Base-by-base conservation (phyloP, 2,888 invertebrate species). In the Prosopocoilus inquinatus region DNA sequence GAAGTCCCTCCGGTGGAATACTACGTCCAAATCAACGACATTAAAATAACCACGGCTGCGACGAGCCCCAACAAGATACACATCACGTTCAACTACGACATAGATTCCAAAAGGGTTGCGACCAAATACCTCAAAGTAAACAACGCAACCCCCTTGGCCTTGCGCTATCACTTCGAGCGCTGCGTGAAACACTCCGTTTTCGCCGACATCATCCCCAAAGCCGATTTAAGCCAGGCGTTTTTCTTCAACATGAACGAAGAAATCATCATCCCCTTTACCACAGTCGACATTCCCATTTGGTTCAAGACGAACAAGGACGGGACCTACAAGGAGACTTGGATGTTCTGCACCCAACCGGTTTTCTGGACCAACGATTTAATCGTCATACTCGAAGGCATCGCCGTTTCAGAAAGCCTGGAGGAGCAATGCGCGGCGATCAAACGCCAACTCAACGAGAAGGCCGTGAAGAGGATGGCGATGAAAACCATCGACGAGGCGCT, bases 71-170 rank as follows among this genome's bases (percentile, higher is more conserved):
- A 43, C 1, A 58, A 54, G 48, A 57, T 67, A n/a, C 55, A 52
- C 13, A 4, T 67, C 3, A 46, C 61, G 13, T 70, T 69, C 48
- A 64, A 67, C 46, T 59, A 62, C 47, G 57, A 62, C 41, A 50
- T 58, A 12, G 56, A 63, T 20, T 55, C 47, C 11, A 49, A 38
- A 16, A 36, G 50, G 1, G 57, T 66, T 1, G 13, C 56, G 16
- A 50, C 60, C 9, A 53, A 65, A 53, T 55, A 45, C 7, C 39
- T 70, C 33, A 51, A 39, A n/a, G 61, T 72, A 9, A 62, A 66
- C 50, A 72, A 72, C 48, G 58, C 55, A 9, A 70, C 71, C 0
- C 50, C 55, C 36, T 57, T 54, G 2, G 64, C 66, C 4, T 35
- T 72, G 13, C 61, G 68, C 28, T 59, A 68, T 39, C 57, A 61